Conservation (phyloP, 2,888 invertebrate species). For the Amorpha juglandis region DNA sequence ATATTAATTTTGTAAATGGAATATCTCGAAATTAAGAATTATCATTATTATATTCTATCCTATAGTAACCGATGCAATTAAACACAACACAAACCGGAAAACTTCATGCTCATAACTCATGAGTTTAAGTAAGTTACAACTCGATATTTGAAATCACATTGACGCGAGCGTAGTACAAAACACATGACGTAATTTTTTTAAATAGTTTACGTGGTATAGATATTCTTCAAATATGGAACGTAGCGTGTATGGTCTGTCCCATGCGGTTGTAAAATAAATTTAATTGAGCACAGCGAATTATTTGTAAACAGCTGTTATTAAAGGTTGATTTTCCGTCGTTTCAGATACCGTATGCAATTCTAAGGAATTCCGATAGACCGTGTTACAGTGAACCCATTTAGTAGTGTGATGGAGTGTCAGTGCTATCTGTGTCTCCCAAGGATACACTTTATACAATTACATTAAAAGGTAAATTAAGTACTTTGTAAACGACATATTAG, state of each 20-base stretch:
- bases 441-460: conserved; percentile 52
- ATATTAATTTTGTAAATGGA: no score
- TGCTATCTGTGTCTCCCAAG: conserved; percentile 51
- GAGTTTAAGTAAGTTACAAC: not conserved
- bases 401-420: conserved; percentile 64
- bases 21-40: not conserved
- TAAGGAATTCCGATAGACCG: conserved; percentile 42
- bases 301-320: conserved; percentile 42
- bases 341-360: conserved; percentile 61
- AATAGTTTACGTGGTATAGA: not conserved
- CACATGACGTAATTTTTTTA: not conserved
- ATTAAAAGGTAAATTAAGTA: conserved; percentile 61
- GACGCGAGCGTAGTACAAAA: not conserved
- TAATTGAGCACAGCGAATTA: conserved; percentile 42
- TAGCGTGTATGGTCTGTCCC: not conserved
- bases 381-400: conserved; percentile 46
- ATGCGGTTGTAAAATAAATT: conserved; percentile 33
- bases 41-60: not conserved
- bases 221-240: not conserved
- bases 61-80: not conserved
- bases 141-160: not conserved
- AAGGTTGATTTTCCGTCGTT: conserved; percentile 63
- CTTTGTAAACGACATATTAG: not conserved
- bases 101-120: not conserved
- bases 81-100: not conserved